Evolutionary conservation across 1,140 invertebrate genomes (phyloP).

Genomic region (Metopolophium dirhodum): DNA sequence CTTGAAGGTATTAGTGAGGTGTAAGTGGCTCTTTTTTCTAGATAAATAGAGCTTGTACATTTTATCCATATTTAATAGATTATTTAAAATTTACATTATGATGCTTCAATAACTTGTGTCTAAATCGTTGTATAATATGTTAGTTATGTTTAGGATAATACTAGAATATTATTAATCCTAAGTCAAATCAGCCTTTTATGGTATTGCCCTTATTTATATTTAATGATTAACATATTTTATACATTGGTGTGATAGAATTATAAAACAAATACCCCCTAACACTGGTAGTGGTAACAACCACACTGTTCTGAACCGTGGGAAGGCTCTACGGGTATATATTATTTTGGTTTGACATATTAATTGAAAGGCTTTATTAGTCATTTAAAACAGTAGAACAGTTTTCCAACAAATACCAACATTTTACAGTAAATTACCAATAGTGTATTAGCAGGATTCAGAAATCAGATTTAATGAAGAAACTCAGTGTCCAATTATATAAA

Average conservation of each 20-base stretch:
- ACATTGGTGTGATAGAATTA: neutral
- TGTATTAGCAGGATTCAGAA: neutral
- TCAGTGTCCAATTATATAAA: neutral
- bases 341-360: neutral
- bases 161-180: neutral
- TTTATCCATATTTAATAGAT: neutral
- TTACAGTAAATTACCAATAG: neutral
- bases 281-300: neutral
- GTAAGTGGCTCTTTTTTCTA: neutral
- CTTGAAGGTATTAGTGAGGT: neutral
- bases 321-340: neutral
- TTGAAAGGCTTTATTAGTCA: neutral
- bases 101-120: neutral
- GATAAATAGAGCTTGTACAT: neutral
- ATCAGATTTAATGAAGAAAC: neutral
- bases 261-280: neutral
- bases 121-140: neutral
- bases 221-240: conserved; percentile 1
- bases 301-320: neutral
- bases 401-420: neutral
- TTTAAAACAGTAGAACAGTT: neutral
- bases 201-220: conserved; percentile 6
- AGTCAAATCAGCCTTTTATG: conserved; percentile 4
- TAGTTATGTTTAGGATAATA: neutral
- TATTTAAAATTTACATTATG: neutral